Base-by-base conservation (phyloP, 2,113 vertebrate genomes). In the Perca flavescens region DNA sequence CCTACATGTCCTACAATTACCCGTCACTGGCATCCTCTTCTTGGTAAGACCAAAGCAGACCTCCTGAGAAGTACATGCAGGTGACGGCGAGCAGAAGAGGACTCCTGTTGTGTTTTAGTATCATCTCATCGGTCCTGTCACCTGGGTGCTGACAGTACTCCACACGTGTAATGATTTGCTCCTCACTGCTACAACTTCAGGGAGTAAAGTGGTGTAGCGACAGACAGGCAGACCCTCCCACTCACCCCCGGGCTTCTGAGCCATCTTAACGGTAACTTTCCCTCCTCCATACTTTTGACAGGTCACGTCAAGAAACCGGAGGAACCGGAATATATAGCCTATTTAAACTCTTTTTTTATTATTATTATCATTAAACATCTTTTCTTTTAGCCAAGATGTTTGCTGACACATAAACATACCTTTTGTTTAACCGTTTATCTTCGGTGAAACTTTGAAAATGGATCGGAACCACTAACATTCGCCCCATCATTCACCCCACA, bases 1-100 rank as follows among this genome's bases (percentile, higher is more conserved):
- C 13, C n/a, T 21, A 6, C 10, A 9, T 28, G 25, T 47, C 47
- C 8, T 14, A 4, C 1, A 65, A 4, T 89, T 93, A 96, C 97
- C 97, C 97, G 95, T 96, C 93, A 62, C 91, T 89, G 84, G 95
- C 96, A 91, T 96, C 96, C 25, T 95, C 96, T 72, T 97, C 95
- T 54, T 96, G 95, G 95, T 96, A 97, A 86, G 95, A 97, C 97
- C 96, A 97, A 14, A 96, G 91, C 85, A 96, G 93, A 64, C 95
- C 96, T 65, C 92, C 92, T 0, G 96, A 96, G 93, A 97, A 91
- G 74, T 94, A 89, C 75, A 91, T 80, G 77, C 88, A 92, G 63
- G 91, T 91, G 85, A 95, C 69, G 71, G 89, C 85, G 67, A 95
- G 83, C 77, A 92, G 79, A 1, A 94, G 91, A 62, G 87, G 88